Evolutionary conservation across 2,113 vertebrate genomes (phyloP).

Genomic region (Eudyptes chrysolophus): DNA sequence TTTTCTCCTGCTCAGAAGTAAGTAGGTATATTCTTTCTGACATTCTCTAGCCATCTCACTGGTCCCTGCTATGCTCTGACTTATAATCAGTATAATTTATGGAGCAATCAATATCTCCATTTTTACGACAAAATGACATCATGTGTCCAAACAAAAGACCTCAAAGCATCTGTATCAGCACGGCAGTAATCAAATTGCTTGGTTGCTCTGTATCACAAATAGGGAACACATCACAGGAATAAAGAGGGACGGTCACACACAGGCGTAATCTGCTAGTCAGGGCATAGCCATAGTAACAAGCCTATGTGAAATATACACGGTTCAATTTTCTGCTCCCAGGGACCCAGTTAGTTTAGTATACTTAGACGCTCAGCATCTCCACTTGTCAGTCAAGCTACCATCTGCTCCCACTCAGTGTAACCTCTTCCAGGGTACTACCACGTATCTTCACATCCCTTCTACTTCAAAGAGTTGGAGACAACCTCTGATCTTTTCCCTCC

Average conservation of each 20-base stretch:
- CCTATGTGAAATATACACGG: background rate
- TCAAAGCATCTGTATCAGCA: background rate
- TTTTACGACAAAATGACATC: conserved; percentile 1
- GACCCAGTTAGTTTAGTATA: background rate
- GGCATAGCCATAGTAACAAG: background rate
- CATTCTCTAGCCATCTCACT: background rate
- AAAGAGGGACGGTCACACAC: background rate
- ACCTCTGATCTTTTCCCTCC: background rate
- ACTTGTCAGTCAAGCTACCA: conserved; percentile 33
- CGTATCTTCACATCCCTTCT: background rate
- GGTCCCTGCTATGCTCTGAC: background rate
- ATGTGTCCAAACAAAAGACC: background rate
- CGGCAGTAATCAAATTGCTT: background rate
- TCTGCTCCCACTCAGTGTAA: conserved; percentile 35
- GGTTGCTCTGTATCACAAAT: background rate
- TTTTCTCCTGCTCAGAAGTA: background rate
- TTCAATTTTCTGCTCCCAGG: conserved; percentile 4
- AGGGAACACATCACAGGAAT: background rate
- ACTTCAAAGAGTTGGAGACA: conserved; percentile 10
- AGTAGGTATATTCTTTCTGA: background rate
- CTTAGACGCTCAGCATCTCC: background rate
- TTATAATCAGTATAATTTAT: background rate
- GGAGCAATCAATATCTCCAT: background rate
- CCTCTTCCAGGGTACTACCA: background rate
- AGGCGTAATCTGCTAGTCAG: background rate